Evolutionary conservation across 2,888 invertebrate genomes (phyloP).

Genomic region (Halocaridina rubra): DNA sequence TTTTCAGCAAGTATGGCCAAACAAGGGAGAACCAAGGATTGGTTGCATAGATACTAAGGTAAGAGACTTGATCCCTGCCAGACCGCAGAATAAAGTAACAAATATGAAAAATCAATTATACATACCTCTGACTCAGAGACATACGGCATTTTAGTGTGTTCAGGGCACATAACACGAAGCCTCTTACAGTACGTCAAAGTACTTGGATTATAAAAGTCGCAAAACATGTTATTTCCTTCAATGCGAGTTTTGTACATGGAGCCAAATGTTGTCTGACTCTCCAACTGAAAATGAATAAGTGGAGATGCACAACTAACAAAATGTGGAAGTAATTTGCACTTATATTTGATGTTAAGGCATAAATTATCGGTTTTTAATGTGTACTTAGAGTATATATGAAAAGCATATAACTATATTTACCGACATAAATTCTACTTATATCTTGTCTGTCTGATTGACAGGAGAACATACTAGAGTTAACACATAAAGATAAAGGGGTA

Average conservation of each 20-base stretch:
- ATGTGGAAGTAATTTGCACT: too few species aligned
- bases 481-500: too few species aligned
- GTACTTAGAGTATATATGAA: not conserved
- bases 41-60: too few species aligned
- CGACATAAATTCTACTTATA: not conserved
- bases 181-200: slow-evolving; percentile 96
- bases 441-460: too few species aligned
- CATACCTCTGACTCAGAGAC: slow-evolving; percentile 69
- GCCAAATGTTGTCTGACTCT: slow-evolving; percentile 96
- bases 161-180: slow-evolving; percentile 93
- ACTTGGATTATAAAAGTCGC: slow-evolving; percentile 91
- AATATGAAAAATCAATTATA: too few species aligned
- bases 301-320: not conserved
- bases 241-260: slow-evolving; percentile 94
- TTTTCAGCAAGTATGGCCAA: too few species aligned
- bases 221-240: slow-evolving; percentile 96
- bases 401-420: not conserved
- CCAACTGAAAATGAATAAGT: slow-evolving; percentile 76
- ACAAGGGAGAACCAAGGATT: too few species aligned
- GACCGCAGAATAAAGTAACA: too few species aligned
- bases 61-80: too few species aligned
- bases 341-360: too few species aligned
- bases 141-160: slow-evolving; percentile 95
- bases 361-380: too few species aligned
- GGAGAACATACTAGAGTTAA: too few species aligned